A percentile compares a stretch with the other conserved stretches of the same genome.
These are phyloP conservation scores for Eurystomus glaucurus DNA, from an alignment of 2,797 vertebrate species.

Conservation along the genomic window DNA sequence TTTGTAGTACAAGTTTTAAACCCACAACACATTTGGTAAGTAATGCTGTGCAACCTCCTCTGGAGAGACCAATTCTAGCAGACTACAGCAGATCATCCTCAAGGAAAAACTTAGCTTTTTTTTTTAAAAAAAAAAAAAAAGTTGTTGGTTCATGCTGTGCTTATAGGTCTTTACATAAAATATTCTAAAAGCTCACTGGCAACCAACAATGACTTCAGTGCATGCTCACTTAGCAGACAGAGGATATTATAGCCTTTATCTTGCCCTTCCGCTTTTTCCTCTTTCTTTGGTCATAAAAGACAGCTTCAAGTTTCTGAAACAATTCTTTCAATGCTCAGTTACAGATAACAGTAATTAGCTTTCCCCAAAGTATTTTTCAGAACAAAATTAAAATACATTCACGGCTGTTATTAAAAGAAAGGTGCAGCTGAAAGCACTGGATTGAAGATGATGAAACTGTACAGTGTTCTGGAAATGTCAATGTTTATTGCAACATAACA, in stretches of 20 bases:
- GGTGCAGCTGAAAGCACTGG: background rate
- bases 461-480: conserved; percentile 26
- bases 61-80: background rate
- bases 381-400: conserved; percentile 18
- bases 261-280: background rate
- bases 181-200: background rate
- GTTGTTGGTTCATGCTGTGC: background rate
- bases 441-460: background rate
- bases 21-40: background rate
- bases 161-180: background rate
- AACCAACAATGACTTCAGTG: background rate
- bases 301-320: background rate
- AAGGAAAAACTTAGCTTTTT: background rate
- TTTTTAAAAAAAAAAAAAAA: background rate
- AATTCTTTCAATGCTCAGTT: background rate
- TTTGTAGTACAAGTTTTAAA: background rate
- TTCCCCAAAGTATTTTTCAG: background rate
- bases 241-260: background rate
- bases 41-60: background rate
- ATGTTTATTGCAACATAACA: background rate
- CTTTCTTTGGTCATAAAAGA: background rate
- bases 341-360: conserved; percentile 23
- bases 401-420: background rate
- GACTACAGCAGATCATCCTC: background rate
- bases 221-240: background rate